Evolutionary conservation across 2,113 vertebrate species (phyloP).

Genomic region (Indicator maculatus): DNA sequence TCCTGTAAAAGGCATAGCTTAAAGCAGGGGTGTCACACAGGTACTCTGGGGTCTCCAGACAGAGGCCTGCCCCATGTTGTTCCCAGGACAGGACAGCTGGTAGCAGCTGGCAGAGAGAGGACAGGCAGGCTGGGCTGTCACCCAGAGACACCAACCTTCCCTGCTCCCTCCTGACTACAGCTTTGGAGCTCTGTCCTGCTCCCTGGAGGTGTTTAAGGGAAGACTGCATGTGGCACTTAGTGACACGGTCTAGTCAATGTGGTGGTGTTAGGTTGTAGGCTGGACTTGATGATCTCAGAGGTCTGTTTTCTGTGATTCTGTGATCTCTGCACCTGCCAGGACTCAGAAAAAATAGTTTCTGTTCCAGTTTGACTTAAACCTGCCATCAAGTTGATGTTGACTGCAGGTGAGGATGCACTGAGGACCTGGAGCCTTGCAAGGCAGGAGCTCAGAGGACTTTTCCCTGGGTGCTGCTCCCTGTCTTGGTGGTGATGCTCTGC

Average conservation of each 20-base stretch:
- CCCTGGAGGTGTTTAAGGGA: too few species aligned
- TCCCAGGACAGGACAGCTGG: neutral
- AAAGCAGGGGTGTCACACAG: neutral
- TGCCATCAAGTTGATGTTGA: accelerated
- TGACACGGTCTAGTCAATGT: too few species aligned
- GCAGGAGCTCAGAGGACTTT: neutral
- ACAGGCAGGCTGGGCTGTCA: neutral
- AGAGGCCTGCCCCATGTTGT: accelerated
- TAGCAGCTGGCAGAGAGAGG: neutral
- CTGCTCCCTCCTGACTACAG: neutral
- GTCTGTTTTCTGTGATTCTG: too few species aligned
- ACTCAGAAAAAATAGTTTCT: too few species aligned
- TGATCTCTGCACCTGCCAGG: neutral
- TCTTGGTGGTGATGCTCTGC: neutral
- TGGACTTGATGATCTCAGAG: too few species aligned
- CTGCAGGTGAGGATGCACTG: neutral
- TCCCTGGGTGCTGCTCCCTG: accelerated
- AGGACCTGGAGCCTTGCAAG: neutral
- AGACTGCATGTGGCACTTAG: too few species aligned
- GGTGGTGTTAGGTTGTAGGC: too few species aligned
- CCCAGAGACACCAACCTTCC: neutral
- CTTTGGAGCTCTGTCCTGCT: neutral
- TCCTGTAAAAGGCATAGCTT: neutral
- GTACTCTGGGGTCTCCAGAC: accelerated
- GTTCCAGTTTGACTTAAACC: neutral